Base-by-base conservation (phyloP, 1,140 invertebrate genomes). In the Drosophila jambulina region DNA sequence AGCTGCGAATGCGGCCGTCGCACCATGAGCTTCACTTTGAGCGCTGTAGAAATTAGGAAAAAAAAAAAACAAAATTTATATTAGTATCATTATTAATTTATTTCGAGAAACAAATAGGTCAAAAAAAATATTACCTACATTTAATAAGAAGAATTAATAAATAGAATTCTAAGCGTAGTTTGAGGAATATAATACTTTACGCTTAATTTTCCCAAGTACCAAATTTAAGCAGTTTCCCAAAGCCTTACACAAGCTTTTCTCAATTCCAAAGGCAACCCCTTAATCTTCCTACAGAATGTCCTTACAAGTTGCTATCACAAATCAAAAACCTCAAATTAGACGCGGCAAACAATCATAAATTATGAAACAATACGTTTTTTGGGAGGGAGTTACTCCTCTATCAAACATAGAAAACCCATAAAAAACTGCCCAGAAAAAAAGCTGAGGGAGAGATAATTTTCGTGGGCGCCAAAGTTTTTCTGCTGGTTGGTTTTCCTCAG, bases 21-120 rank as follows among this genome's bases (percentile, higher is more conserved):
- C 93, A 98, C 95, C 97, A 99, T 97, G 93, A 99, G 94, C 94
- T 99, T 99, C 92, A 99, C 96, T 94, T 99, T 99, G 84, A 99
- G 94, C 85, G 98, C 98, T 99, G 95, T 63, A 96, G 96, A 93
- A 94, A 93, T 12, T 4, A 2, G n/a, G 25, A 10, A 25, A 34
- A 40, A 40, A 56, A 49, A 12, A 46, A n/a, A 27, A 23, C 45
- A 10, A 94, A 80, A 82, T 82, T 82, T 36, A 5, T 5, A 36
- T 36, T 13, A 36, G 4, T 13, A 10, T 1, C 65, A 53, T 83
- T 80, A 42, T 15, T 9, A 8, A 53, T 29, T 13, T 13, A 6
- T 19, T 19, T 19, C 7, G 7, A 4, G 0, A 32, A 29, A 51
- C 19, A 12, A 29, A 21, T 2, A 21, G 3, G 4, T 17, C 12